Evolutionary conservation across 23 tunicate genomes (phyloP), one percentile per base, ranked within the genome.

Genomic region (Clavelina lepadiformis): DNA sequence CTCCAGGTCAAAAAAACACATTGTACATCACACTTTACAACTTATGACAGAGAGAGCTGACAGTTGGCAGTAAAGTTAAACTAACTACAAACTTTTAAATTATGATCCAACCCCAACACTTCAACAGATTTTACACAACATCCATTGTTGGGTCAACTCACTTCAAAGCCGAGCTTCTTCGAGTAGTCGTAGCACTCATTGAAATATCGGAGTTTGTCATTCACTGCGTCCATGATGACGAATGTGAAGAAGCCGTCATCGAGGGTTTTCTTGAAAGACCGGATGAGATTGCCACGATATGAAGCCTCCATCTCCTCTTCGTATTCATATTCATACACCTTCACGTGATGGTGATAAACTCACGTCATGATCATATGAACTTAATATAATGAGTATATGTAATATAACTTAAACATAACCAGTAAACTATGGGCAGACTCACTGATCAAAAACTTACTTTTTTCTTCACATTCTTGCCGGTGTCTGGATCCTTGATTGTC

Each of bases 251-350:
- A 74, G 6, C 96, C 96, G 56, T 88, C 88, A 18, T 80, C 87
- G 0, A 80, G 56, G 13, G 96, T 88, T 46, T 80, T 88, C 56
- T 80, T 80, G 61, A 88, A 80, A 18, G 82, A 55, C 2, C 72
- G 79, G 31, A 80, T 37, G 56, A 88, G 44, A 55, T 78, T 88
- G 28, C 56, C 65, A 4, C 87, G 73, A 51, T 88, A 88, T 4
- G 73, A 58, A 20, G 53, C 61, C 55, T 80, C 88, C 82, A 88
- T 80, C 3, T 79, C 88, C 6, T 64, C 74, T 34, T 88, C 96
- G 61, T 80, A 88, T 41, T 80, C 82, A 56, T 88, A 88, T 69
- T 80, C 96, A 61, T 61, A 72, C 25, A 88, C 82, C 96, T 88
- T 34, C 23, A 15, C 15, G 15, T 11, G 15, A 15, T 41, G 49